Base-by-base conservation (phyloP, 2,888 invertebrate species). In the Sarcophaga variegata region DNA sequence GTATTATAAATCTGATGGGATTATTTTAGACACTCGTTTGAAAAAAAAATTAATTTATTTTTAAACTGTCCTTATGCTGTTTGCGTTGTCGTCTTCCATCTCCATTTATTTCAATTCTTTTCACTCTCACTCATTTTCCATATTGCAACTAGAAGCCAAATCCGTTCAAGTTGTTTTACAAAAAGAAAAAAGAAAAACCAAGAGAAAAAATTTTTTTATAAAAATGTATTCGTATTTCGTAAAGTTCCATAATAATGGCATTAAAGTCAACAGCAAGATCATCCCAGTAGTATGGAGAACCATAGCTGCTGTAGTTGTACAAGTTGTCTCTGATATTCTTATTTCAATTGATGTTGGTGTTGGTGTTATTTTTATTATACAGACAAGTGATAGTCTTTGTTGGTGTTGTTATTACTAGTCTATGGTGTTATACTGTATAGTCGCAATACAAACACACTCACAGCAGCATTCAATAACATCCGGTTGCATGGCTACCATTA, bases 381-480 rank as follows among this genome's bases (percentile, higher is more conserved):
- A 17, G 17, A 54, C 12, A 54, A 54, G 54, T 17, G 17, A 54
- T 54, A 54, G 54, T 17, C 54, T 72, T 5, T n/a, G 74, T 60
- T 67, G 27, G 14, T 62, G 27, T 70, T 49, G 22, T 66, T 47
- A 49, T 11, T 74, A 8, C 2, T 70, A 54, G 27, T 64, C n/a
- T 54, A 64, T 47, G 60, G 49, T 60, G 59, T 71, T 59, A 59
- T 64, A 66, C 37, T 27, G 20, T 62, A 22, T 27, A 60, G 60
- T 66, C 10, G 71, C 37, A 81, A 66, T 45, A 71, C 17, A 66
- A 84, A 80, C 80, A 84, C 84, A 84, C 60, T 47, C 80, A 60
- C 49, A 80, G 71, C 49, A 80, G 71, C 62, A 72, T 62, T 80
- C 70, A 72, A 85, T 81, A 81, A 71, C 76, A 85, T 85, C 84